These are phyloP conservation scores for Microctenopoma lineatum DNA, from an alignment of 2,797 vertebrate genomes.

Conservation along the genomic window DNA sequence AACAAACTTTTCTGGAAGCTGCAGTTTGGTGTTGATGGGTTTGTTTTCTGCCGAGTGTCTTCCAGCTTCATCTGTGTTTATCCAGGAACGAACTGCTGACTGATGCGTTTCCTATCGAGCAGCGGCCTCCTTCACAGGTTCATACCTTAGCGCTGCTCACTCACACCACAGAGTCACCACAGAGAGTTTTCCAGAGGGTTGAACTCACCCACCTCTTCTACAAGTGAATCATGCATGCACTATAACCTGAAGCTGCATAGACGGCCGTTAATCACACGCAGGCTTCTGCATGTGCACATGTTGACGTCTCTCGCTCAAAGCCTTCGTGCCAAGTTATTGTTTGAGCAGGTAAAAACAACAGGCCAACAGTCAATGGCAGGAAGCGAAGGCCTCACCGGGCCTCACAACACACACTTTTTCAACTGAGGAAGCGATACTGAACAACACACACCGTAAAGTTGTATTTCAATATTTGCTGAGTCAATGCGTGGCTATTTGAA, in stretches of 20 bases:
- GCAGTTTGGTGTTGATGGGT: conserved; percentile 18
- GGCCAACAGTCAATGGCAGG: conserved; percentile 71
- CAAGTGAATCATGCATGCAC: conserved; percentile 19
- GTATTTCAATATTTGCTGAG: conserved; percentile 50
- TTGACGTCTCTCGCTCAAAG: conserved; percentile 39
- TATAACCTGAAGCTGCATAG: conserved; percentile 5
- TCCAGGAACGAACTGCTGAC: conserved; percentile 20
- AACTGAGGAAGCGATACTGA: conserved; percentile 56
- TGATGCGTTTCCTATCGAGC: conserved; percentile 14
- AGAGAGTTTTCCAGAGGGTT: not conserved
- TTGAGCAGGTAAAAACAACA: conserved; percentile 68
- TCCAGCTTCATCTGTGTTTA: conserved; percentile 31
- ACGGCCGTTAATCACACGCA: conserved; percentile 25
- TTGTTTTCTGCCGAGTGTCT: conserved; percentile 5
- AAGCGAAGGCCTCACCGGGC: conserved; percentile 42
- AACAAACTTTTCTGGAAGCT: conserved; percentile 32
- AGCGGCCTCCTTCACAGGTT: conserved; percentile 17
- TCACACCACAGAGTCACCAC: not conserved
- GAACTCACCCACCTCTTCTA: conserved; percentile 23
- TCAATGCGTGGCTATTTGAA: not conserved
- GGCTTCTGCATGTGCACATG: conserved; percentile 28
- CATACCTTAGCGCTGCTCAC: conserved; percentile 21
- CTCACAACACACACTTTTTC: conserved; percentile 36
- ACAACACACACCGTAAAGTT: conserved; percentile 40
- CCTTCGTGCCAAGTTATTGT: conserved; percentile 68